Evolutionary conservation across 2,888 invertebrate species (phyloP), one percentile per base, ranked within the genome.

Genomic region (Eremobia ochroleuca): DNA sequence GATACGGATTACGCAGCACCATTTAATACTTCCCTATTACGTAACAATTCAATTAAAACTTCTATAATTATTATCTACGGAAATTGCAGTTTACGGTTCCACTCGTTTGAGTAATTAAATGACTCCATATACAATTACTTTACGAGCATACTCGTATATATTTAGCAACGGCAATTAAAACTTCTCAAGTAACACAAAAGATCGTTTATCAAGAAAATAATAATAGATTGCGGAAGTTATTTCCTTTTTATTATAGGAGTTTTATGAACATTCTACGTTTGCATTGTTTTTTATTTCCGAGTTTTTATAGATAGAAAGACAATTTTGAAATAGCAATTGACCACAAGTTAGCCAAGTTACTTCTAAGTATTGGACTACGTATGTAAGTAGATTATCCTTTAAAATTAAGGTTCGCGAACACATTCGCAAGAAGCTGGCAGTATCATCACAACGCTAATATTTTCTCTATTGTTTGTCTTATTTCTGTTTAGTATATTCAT

Each of bases 151-250:
- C n/a, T n/a, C n/a, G n/a, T n/a, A n/a, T 58, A 67, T 70, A 81
- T 82, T 76, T 85, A 73, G 76, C 61, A 69, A 73, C 69, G 61
- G 72, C 9, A 34, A 81, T 85, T 85, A 85, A 85, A 69, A 72
- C 69, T 69, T 62, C 59, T 64, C 69, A 65, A 59, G 55, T 69
- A 62, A 71, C 73, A 70, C 72, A 31, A 66, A 82, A 72, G 72
- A 77, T 81, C 67, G 59, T 85, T 80, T 69, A 83, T 55, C 79
- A 46, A 37, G 9, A 84, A 75, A 65, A 69, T 79, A 72, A 81
- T 68, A 61, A 77, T 65, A 37, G 31, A 76, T 46, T 68, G 59
- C 71, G 76, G 81, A 81, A 85, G 81, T 72, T 72, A 69, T 62
- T 66, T 77, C 65, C 66, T 81, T 78, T 81, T 88, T 85, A 71